Base-by-base conservation (phyloP, 2,888 invertebrate species). In the Tenthredo amoena region DNA sequence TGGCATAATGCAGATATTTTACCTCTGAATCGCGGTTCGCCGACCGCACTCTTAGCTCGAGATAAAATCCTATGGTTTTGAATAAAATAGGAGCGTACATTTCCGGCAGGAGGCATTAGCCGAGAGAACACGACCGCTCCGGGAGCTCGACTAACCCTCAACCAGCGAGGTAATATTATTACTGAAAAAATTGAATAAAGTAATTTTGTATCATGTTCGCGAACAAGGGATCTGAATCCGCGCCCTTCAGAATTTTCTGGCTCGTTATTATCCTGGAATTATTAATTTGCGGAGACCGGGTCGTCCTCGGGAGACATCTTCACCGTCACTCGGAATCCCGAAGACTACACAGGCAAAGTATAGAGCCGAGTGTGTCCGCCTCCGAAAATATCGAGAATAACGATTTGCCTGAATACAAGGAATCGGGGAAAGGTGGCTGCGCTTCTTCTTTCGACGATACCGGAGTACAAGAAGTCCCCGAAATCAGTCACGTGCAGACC, bases 291-390 rank as follows among this genome's bases (percentile, higher is more conserved):
- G 76, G n/a, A 5, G 18, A 77, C 15, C 76, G 50, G 0, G 0
- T 34, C 2, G 50, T 31, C 6, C 50, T 77, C 31, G 76, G 76
- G 34, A 55, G 76, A 50, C 76, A 77, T 40, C n/a, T 77, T 12
- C 31, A 34, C 34, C 47, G 50, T 10, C 76, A 43, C 3, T 55
- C 50, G 0, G 2, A 55, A n/a, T 55, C 55, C 55, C 55, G 55
- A n/a, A 55, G 55, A 55, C 7, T 55, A n/a, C n/a, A 55, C n/a
- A 18, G 55, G 6, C n/a, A 21, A 18, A 34, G 26, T 50, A 12
- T 31, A 26, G 0, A 50, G 18, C 26, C 76, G 34, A 55, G 9
- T 31, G 12, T 15, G 0, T 7, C 55, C n/a, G 55, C 1, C 7
- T 2, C n/a, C 2, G 34, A n/a, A 3, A 37, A 50, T 15, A 18